Percentiles rank a stretch among this genome's conserved stretches.
phyloP scores from a whole-genome alignment of 2,888 invertebrate genomes.

The Galeruca laticollis region DNA sequence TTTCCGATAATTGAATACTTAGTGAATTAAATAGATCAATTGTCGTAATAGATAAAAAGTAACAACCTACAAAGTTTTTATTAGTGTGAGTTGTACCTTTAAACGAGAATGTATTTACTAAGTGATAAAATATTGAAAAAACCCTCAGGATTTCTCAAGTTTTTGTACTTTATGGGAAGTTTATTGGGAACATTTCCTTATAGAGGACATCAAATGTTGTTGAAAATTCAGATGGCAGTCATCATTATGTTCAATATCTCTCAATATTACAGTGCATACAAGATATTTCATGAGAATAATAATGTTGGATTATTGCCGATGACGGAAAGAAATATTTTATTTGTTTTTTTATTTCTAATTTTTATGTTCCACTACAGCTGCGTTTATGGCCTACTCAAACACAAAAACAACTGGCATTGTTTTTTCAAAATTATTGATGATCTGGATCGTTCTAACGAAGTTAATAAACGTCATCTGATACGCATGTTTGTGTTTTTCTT shows the following conservation, averaged over 20 bases:
- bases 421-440: constrained; percentile 1
- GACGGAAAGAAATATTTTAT: neutral
- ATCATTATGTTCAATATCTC: neutral
- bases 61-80: too few species aligned
- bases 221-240: neutral
- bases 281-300: too few species aligned
- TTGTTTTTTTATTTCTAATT: neutral
- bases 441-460: neutral
- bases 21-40: too few species aligned
- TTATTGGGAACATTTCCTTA: neutral
- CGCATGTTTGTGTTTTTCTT: neutral
- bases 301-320: neutral
- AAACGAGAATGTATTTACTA: neutral
- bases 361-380: neutral
- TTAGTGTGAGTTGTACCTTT: too few species aligned
- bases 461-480: neutral
- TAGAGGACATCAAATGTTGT: too few species aligned
- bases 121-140: neutral
- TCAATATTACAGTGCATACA: neutral
- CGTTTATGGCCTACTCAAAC: neutral
- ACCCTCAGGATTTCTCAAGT: neutral
- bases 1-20: too few species aligned
- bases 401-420: neutral
- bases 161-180: neutral
- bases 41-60: too few species aligned